A percentile compares a stretch with the other conserved stretches of the same genome.
These are phyloP conservation scores for Odontothrips loti DNA, from an alignment of 2,888 invertebrate species.

Conservation along the genomic window DNA sequence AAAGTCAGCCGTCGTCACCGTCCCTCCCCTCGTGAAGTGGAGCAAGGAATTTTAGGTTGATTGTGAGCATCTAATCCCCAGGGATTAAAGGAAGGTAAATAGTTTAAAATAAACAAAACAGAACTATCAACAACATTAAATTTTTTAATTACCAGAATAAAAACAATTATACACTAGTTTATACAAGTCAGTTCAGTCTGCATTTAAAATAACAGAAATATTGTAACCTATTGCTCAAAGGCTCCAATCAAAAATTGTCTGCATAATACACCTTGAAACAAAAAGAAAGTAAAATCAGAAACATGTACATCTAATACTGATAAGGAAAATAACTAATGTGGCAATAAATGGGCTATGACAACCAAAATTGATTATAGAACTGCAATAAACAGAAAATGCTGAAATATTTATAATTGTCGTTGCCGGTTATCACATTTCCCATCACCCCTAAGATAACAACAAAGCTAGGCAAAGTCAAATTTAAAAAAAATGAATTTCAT, in stretches of 20 bases:
- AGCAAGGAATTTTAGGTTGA: too few species aligned
- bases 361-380: background rate
- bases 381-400: background rate
- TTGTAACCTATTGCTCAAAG: constrained; percentile 16
- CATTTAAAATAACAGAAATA: background rate
- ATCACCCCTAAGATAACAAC: background rate
- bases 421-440: constrained; percentile 15
- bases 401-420: background rate
- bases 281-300: background rate
- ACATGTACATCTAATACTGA: background rate
- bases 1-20: too few species aligned
- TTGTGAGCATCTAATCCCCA: too few species aligned
- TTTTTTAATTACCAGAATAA: constrained; percentile 11
- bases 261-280: background rate
- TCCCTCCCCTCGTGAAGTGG: too few species aligned
- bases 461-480: background rate
- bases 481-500: background rate
- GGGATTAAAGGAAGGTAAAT: too few species aligned
- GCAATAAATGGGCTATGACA: background rate
- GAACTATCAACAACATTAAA: constrained; percentile 8
- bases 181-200: constrained; percentile 2
- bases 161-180: background rate
- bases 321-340: background rate
- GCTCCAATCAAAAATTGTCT: background rate
- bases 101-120: too few species aligned